A percentile compares a stretch with the other conserved stretches of the same genome.
Conservation (phyloP, 2,888 invertebrate genomes). For the Scrobipalpa atriplicella region DNA sequence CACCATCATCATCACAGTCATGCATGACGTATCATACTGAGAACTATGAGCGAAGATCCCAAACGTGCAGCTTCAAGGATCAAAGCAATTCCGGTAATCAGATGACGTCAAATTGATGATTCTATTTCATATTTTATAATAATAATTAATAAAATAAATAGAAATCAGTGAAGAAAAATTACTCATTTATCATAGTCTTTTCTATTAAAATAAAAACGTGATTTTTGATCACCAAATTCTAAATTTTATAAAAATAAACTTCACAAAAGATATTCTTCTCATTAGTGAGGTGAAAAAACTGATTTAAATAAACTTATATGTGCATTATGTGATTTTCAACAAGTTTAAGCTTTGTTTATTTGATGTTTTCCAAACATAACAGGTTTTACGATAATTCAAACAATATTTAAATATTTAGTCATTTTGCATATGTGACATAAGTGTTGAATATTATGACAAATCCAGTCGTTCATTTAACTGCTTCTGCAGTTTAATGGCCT, state of each 20-base stretch:
- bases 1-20: slow-evolving; percentile 20
- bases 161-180: background rate
- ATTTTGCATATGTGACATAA: too few species aligned
- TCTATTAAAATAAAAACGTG: too few species aligned
- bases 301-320: background rate
- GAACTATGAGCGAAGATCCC: slow-evolving; percentile 20
- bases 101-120: slow-evolving; percentile 33
- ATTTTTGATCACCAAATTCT: too few species aligned
- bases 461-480: background rate
- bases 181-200: too few species aligned
- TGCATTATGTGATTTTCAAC: background rate
- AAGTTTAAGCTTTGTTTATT: background rate
- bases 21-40: slow-evolving; percentile 23
- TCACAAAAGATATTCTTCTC: too few species aligned
- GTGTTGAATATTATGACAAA: slow-evolving; percentile 4
- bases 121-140: background rate
- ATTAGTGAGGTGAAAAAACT: background rate
- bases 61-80: slow-evolving; percentile 33
- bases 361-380: slow-evolving; percentile 11
- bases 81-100: slow-evolving; percentile 37
- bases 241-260: background rate
- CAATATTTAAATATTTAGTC: background rate
- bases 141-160: background rate
- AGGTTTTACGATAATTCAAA: background rate
- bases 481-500: background rate